Evolutionary conservation across 2,113 vertebrate species (phyloP), one percentile per base, ranked within the genome.

Genomic region (Opisthocomus hoazin): DNA sequence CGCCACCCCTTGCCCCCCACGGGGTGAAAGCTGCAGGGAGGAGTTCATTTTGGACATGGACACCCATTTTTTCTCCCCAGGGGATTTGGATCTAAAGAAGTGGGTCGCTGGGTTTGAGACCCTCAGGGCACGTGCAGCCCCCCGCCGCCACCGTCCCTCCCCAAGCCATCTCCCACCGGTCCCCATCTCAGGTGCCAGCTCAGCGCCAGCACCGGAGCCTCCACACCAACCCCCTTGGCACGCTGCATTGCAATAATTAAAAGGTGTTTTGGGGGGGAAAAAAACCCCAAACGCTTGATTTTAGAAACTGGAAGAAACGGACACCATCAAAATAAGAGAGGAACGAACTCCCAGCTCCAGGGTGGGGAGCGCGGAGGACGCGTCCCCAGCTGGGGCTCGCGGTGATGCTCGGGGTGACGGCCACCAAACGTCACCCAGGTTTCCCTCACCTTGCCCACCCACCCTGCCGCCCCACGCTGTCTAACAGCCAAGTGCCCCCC

Each of bases 311-410:
- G 30, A 37, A 60, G 50, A 32, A 75, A 43, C 6, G 15, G 51
- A 10, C 14, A 20, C 45, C 19, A 73, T 39, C 18, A 76, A 57
- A 66, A 39, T 1, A 9, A 45, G 5, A 10, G 18, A 73, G 32
- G 24, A 32, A 19, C 43, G 46, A 71, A 54, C 22, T 11, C 34
- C 5, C 5, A 41, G 36, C 30, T 45, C 50, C 56, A 23, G 17
- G 30, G 45, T 39, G 22, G 1, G 8, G 41, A 63, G n/a, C 2
- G 0, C 2, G 29, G 64, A 77, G 73, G 74, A 61, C 0, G 0
- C 3, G 6, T 6, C 54, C 82, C 70, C 79, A 51, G 36, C 34
- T 10, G 45, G 79, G 61, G 9, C n/a, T 4, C 11, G 0, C 0
- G 24, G 63, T 56, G 81, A 22, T 73, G 65, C 34, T 16, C 0